A percentile compares a stretch with the other conserved stretches of the same genome.
These are phyloP conservation scores for Drosophila austrosaltans DNA, from an alignment of 2,888 invertebrate genomes.

Conservation along the genomic window DNA sequence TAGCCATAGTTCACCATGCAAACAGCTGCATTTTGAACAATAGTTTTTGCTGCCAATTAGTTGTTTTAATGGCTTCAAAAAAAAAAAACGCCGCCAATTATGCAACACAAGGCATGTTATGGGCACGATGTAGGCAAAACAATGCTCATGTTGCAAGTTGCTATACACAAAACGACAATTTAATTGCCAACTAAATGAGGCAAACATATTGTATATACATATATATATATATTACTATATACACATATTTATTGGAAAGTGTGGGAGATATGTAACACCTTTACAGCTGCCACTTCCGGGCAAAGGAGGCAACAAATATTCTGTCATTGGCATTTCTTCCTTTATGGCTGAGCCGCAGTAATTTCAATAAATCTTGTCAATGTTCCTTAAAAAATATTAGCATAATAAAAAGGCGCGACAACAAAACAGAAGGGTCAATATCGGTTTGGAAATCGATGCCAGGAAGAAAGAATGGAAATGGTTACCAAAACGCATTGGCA, in stretches of 20 bases:
- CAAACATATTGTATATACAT: slow-evolving; percentile 4
- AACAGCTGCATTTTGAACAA: slow-evolving; percentile 46
- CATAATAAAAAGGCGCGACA: slow-evolving; percentile 78
- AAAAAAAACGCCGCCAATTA: slow-evolving; percentile 57
- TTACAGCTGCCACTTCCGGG: not conserved
- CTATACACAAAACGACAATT: slow-evolving; percentile 58
- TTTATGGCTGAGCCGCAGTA: slow-evolving; percentile 65
- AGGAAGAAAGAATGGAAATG: slow-evolving; percentile 22
- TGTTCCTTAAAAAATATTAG: slow-evolving; percentile 73
- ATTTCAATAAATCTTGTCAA: slow-evolving; percentile 78
- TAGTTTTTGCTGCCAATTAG: slow-evolving; percentile 77
- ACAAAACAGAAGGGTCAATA: slow-evolving; percentile 78
- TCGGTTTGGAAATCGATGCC: not conserved
- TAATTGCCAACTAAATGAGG: slow-evolving; percentile 56
- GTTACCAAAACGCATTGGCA: slow-evolving; percentile 66
- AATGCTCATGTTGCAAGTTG: slow-evolving; percentile 53
- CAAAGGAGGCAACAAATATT: slow-evolving; percentile 5
- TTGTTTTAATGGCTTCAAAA: slow-evolving; percentile 66
- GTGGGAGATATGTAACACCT: slow-evolving; percentile 14
- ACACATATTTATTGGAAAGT: not conserved
- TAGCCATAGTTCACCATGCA: slow-evolving; percentile 45
- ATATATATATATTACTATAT: not conserved
- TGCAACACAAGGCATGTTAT: slow-evolving; percentile 54
- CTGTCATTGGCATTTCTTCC: slow-evolving; percentile 26
- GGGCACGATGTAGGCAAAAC: slow-evolving; percentile 27